Conservation (phyloP, 2,888 invertebrate species). For the Vandiemenella viatica region DNA sequence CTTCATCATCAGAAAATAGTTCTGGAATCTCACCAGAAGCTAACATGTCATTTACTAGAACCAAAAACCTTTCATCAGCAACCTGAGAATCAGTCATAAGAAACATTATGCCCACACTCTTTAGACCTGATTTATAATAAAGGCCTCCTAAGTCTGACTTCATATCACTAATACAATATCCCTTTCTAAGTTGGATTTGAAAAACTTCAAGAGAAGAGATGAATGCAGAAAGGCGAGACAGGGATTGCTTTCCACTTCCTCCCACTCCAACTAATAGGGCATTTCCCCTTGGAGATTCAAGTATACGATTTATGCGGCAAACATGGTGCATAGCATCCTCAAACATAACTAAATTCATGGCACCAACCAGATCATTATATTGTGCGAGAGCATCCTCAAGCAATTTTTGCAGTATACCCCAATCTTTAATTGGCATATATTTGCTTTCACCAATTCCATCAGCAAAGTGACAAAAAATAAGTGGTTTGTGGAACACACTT, state of each 20-base stretch:
- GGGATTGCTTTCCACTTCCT: conserved; percentile 86
- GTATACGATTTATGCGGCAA: conserved; percentile 70
- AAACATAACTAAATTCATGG: conserved; percentile 87
- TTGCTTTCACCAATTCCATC: conserved; percentile 83
- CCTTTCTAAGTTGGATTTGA: conserved; percentile 81
- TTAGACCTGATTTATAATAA: conserved; percentile 78
- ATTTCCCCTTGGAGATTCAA: conserved; percentile 84
- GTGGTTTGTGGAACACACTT: conserved; percentile 53
- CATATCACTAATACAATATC: conserved; percentile 48
- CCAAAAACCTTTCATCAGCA: conserved; percentile 77
- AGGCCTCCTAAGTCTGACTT: conserved; percentile 44
- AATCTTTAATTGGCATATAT: conserved; percentile 64
- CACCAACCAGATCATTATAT: conserved; percentile 79
- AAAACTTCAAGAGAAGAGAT: conserved; percentile 86
- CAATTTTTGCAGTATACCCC: conserved; percentile 52
- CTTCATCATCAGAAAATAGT: conserved; percentile 76
- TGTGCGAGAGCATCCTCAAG: conserved; percentile 53
- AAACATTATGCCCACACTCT: conserved; percentile 70
- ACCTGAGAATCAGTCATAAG: conserved; percentile 90
- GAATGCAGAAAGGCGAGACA: conserved; percentile 75
- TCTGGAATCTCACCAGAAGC: conserved; percentile 91
- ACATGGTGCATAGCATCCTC: conserved; percentile 91
- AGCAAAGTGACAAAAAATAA: conserved; percentile 87
- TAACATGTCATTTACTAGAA: conserved; percentile 81
- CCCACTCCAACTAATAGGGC: conserved; percentile 87